phyloP scores from a whole-genome alignment of 2,113 vertebrate species.

The Apeltes quadracus region DNA sequence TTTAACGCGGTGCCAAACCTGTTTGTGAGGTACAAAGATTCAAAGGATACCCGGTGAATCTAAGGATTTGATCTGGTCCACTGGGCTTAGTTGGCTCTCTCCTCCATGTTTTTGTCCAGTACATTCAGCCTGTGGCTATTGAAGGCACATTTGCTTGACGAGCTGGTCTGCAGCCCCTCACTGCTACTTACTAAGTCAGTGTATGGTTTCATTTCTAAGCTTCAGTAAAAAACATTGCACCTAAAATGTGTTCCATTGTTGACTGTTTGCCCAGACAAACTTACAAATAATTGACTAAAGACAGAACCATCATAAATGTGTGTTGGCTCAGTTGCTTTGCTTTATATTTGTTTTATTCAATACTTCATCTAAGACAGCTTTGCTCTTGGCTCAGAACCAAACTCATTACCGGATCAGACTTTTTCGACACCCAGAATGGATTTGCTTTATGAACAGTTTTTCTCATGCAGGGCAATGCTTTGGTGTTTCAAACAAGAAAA shows the following conservation, averaged over 20 bases:
- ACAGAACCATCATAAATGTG: background rate
- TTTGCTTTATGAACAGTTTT: slow-evolving; percentile 47
- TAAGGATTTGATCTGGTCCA: slow-evolving; percentile 30
- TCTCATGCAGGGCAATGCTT: slow-evolving; percentile 25
- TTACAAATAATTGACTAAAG: background rate
- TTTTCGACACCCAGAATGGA: slow-evolving; percentile 13
- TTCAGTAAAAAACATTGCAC: slow-evolving; percentile 2
- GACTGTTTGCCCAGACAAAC: background rate
- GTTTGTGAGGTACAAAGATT: slow-evolving; percentile 27
- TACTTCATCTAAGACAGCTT: background rate
- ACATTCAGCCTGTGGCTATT: slow-evolving; percentile 10
- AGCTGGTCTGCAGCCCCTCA: no score
- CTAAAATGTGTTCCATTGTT: background rate
- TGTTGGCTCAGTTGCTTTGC: background rate
- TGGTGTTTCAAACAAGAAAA: slow-evolving; percentile 54
- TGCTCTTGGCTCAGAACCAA: background rate
- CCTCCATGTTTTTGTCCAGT: background rate
- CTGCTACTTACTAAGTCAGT: slow-evolving; percentile 15
- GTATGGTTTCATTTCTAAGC: background rate
- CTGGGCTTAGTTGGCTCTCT: slow-evolving; percentile 17
- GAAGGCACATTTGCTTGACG: slow-evolving; percentile 20
- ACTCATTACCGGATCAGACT: slow-evolving; percentile 20
- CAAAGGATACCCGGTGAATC: slow-evolving; percentile 5
- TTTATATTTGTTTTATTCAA: background rate
- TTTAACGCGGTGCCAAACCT: slow-evolving; percentile 21